Evolutionary conservation across 2,888 invertebrate species (phyloP).

Genomic region (Rhagium mordax): DNA sequence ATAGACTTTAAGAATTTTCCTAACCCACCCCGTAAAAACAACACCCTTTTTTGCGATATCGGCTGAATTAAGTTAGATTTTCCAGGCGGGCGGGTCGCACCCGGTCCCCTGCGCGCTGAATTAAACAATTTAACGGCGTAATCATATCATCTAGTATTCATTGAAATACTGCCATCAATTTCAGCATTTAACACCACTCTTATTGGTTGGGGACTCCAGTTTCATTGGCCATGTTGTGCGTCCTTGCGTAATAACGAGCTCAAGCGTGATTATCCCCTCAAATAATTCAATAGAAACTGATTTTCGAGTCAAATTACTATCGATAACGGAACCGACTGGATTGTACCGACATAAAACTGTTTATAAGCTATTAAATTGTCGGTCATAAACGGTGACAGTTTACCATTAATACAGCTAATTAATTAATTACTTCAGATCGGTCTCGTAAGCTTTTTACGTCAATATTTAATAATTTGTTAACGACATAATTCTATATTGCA

Average conservation of each 20-base stretch:
- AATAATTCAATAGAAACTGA: slow-evolving; percentile 13
- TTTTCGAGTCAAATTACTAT: slow-evolving; percentile 14
- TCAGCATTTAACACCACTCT: slow-evolving; percentile 7
- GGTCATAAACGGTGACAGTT: background rate
- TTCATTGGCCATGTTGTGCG: background rate
- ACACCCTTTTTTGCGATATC: too few relatives aligned
- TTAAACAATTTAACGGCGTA: slow-evolving; percentile 12
- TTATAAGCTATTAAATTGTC: background rate
- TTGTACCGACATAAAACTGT: background rate
- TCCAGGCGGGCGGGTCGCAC: background rate
- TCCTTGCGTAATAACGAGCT: background rate
- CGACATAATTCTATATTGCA: too few relatives aligned
- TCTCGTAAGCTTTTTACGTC: background rate
- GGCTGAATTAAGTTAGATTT: background rate
- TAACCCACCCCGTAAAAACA: background rate
- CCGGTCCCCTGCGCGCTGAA: slow-evolving; percentile 2
- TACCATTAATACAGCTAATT: background rate
- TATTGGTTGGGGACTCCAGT: background rate
- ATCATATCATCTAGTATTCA: slow-evolving; percentile 20
- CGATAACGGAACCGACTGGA: background rate
- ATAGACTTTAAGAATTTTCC: too few relatives aligned
- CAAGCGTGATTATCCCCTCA: background rate
- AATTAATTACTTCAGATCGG: background rate
- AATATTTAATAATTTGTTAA: background rate
- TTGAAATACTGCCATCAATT: slow-evolving; percentile 15